Percentiles rank a stretch among this genome's conserved stretches.
phyloP scores from a whole-genome alignment of 23 tunicate genomes.

The Halocynthia roretzi region DNA sequence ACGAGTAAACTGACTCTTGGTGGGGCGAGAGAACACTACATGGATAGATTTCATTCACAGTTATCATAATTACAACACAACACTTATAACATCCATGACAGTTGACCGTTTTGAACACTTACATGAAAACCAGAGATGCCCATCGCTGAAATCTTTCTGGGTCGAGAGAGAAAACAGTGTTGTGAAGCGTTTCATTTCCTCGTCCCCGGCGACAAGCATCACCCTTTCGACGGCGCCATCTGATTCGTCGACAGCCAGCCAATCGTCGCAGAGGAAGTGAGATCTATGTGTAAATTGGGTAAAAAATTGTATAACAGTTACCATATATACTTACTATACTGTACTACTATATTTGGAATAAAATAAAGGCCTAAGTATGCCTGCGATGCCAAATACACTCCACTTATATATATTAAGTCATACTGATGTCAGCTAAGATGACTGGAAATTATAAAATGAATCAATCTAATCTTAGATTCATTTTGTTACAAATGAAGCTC shows the following conservation, averaged over 20 bases:
- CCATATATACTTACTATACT: too few species aligned
- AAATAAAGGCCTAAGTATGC: too few species aligned
- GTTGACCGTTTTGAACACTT: not conserved
- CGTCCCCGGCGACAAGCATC: constrained; percentile 36
- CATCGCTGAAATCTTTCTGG: constrained; percentile 70
- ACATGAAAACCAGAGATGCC: constrained; percentile 86
- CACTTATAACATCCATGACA: too few species aligned
- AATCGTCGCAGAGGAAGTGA: constrained; percentile 68
- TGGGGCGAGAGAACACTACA: constrained; percentile 75
- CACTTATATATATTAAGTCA: too few species aligned
- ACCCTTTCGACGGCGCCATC: constrained; percentile 62
- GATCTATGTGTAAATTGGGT: constrained; percentile 9
- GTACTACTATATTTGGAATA: too few species aligned
- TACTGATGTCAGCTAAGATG: too few species aligned
- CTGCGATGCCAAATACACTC: too few species aligned
- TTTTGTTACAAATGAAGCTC: too few species aligned
- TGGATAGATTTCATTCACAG: not conserved
- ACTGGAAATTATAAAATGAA: too few species aligned
- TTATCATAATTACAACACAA: too few species aligned
- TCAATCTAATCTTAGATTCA: too few species aligned
- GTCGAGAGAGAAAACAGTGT: constrained; percentile 56
- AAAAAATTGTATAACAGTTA: not conserved
- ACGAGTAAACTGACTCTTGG: constrained; percentile 70
- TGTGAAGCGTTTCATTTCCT: constrained; percentile 42
- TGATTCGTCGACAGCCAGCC: constrained; percentile 91